Evolutionary conservation across 2,888 invertebrate genomes (phyloP).

Genomic region (Microctonus brassicae): DNA sequence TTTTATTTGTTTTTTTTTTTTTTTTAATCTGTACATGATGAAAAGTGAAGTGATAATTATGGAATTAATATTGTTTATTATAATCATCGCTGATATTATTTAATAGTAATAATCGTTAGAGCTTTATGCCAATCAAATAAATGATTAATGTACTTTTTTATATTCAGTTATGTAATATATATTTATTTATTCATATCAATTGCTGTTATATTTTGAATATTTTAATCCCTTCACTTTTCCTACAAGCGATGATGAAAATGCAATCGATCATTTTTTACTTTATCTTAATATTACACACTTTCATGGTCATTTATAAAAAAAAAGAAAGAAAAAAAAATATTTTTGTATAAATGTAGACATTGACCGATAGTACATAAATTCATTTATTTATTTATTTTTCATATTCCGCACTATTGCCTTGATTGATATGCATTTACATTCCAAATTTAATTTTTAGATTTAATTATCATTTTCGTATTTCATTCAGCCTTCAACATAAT

Average conservation of each 20-base stretch:
- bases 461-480: too few relatives aligned
- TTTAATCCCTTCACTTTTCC: background rate
- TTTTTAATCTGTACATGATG: too few relatives aligned
- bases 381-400: too few relatives aligned
- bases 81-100: too few relatives aligned
- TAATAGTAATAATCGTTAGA: too few relatives aligned
- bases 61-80: too few relatives aligned
- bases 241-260: constrained; percentile 34
- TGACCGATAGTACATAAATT: background rate
- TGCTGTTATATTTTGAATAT: background rate
- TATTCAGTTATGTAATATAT: background rate
- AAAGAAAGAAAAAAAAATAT: background rate
- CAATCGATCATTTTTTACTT: constrained; percentile 40
- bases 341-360: background rate
- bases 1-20: too few relatives aligned
- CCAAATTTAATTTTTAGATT: too few relatives aligned
- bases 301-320: background rate
- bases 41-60: too few relatives aligned
- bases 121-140: background rate
- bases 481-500: too few relatives aligned
- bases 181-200: background rate
- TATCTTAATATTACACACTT: background rate
- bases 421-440: too few relatives aligned
- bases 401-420: background rate
- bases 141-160: background rate